Percentiles rank a stretch among this genome's conserved stretches.
phyloP scores from a whole-genome alignment of 2,797 vertebrate genomes.

The Hyperoplus lanceolatus region DNA sequence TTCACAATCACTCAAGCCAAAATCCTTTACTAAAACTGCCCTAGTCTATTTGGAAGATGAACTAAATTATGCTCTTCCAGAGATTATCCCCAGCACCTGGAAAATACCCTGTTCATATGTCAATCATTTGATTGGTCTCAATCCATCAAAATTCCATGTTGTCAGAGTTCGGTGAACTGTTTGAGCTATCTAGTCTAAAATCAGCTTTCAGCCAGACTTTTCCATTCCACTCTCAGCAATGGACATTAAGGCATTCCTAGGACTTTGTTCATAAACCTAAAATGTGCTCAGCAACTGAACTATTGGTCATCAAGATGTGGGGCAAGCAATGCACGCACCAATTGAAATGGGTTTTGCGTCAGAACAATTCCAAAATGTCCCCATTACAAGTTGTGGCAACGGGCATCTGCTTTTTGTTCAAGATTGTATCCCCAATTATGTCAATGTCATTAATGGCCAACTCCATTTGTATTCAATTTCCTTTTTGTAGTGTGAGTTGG shows the following conservation, averaged over 20 bases:
- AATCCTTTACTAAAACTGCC: conserved; percentile 5
- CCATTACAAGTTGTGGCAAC: too few species aligned
- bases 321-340: background rate
- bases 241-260: conserved; percentile 1
- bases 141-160: background rate
- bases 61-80: background rate
- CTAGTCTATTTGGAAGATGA: conserved; percentile 1
- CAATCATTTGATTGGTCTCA: background rate
- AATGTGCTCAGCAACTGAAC: background rate
- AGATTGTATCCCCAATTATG: too few species aligned
- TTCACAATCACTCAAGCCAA: background rate
- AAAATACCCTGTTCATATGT: conserved; percentile 1
- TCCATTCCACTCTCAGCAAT: background rate
- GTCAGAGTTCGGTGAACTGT: background rate
- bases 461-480: too few species aligned
- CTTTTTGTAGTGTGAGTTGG: too few species aligned
- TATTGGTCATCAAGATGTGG: background rate
- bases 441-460: too few species aligned
- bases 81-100: background rate
- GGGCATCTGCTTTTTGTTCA: too few species aligned
- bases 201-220: background rate
- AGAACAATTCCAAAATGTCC: too few species aligned
- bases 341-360: too few species aligned
- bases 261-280: conserved; percentile 26
- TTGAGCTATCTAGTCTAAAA: background rate